Evolutionary conservation across 92 coral and sea anemone species (phyloP).

Genomic region (Umimayanthus chanpuru): DNA sequence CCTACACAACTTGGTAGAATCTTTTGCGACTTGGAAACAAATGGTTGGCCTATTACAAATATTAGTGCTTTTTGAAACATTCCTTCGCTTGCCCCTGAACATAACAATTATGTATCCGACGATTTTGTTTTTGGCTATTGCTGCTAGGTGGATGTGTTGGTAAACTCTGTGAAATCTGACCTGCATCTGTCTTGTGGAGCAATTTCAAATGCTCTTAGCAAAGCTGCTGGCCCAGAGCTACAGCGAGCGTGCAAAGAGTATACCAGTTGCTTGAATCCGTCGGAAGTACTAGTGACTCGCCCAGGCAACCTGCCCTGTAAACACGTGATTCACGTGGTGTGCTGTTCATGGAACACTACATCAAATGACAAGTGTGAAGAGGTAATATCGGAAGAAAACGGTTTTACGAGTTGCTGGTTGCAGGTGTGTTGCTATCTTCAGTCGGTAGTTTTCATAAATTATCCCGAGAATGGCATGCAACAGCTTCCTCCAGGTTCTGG

Average conservation of each 20-base stretch:
- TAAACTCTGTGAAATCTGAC: slow-evolving; percentile 27
- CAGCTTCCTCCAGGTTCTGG: too few relatives aligned
- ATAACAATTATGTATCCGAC: background rate
- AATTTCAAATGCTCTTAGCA: slow-evolving; percentile 32
- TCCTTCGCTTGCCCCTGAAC: too few relatives aligned
- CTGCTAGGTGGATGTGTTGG: slow-evolving; percentile 49
- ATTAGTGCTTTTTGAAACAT: too few relatives aligned
- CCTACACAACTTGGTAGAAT: too few relatives aligned
- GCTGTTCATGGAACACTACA: background rate
- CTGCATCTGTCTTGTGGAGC: slow-evolving; percentile 33
- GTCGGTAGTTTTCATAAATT: too few relatives aligned
- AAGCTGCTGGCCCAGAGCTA: slow-evolving; percentile 37
- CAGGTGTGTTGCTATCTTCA: too few relatives aligned
- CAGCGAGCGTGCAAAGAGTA: slow-evolving; percentile 27
- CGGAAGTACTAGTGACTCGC: slow-evolving; percentile 29
- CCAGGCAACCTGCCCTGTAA: slow-evolving; percentile 37
- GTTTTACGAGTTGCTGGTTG: too few relatives aligned
- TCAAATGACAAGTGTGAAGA: background rate
- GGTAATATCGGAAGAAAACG: background rate
- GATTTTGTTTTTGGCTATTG: too few relatives aligned
- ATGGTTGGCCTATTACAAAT: too few relatives aligned
- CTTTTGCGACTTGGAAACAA: too few relatives aligned
- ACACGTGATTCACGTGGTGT: slow-evolving; percentile 37
- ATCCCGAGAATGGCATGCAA: too few relatives aligned
- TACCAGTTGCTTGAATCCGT: background rate